phyloP scores from a whole-genome alignment of 2,797 vertebrate species.

The Arremon aurantiirostris region DNA sequence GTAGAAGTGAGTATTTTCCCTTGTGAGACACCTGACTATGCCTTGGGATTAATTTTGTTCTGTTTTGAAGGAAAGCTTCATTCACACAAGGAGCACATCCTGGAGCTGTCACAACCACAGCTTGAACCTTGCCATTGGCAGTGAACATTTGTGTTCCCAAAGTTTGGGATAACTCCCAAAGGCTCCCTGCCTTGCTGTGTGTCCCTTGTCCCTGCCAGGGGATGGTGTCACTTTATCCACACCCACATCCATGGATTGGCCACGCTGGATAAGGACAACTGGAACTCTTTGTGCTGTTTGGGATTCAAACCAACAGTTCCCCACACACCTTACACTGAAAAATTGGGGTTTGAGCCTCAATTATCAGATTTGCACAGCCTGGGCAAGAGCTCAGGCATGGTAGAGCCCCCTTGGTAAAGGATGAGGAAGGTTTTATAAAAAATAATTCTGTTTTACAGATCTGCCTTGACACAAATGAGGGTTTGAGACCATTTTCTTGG shows the following conservation, averaged over 20 bases:
- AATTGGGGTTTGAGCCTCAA: not conserved
- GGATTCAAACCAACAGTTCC: not conserved
- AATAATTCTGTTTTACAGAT: not conserved
- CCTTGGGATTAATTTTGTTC: not conserved
- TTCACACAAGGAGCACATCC: not conserved
- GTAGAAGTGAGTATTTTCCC: not conserved
- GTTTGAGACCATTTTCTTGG: not conserved
- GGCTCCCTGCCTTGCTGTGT: not conserved
- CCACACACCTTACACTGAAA: not conserved
- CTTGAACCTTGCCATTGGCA: not conserved
- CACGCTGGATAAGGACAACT: not conserved
- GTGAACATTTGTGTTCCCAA: not conserved
- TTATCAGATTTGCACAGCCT: not conserved
- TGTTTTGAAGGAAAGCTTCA: not conserved
- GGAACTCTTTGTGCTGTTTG: constrained; percentile 3
- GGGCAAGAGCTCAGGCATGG: not conserved
- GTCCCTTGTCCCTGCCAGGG: not conserved
- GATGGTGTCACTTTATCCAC: not conserved
- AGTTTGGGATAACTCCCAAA: not conserved
- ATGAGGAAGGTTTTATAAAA: not conserved
- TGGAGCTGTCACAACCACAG: not conserved
- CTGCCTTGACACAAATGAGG: not conserved
- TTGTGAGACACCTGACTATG: not conserved
- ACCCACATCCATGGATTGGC: not conserved
- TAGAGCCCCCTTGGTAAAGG: not conserved